Percentiles rank a stretch among this genome's conserved stretches.
Evolutionary conservation across 2,113 vertebrate genomes (phyloP).

Genomic region (Cebidichthys violaceus): DNA sequence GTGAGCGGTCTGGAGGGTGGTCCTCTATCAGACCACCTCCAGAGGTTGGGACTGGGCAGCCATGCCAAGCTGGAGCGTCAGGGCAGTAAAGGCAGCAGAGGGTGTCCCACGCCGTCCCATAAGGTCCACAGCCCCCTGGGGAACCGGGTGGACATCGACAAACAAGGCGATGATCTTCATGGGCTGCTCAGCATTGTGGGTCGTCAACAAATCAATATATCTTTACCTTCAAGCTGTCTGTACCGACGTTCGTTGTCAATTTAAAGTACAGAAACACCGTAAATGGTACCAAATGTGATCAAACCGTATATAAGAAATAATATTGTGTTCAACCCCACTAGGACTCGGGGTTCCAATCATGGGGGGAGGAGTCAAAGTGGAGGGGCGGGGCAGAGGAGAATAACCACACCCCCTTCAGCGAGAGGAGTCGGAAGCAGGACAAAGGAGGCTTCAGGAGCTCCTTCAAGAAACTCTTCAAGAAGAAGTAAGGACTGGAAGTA

Average conservation of each 20-base stretch:
- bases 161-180: conserved; percentile 86
- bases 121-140: conserved; percentile 83
- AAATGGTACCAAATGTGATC: background rate
- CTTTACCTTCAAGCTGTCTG: no score
- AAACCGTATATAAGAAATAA: background rate
- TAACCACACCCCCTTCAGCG: conserved; percentile 91
- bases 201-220: background rate
- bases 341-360: conserved; percentile 74
- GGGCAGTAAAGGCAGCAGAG: conserved; percentile 86
- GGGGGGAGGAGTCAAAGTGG: conserved; percentile 81
- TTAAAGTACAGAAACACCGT: background rate
- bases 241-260: no score
- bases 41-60: conserved; percentile 85
- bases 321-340: conserved; percentile 37
- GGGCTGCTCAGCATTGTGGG: conserved; percentile 72
- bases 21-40: conserved; percentile 65
- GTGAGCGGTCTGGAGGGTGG: conserved; percentile 70
- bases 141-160: conserved; percentile 83
- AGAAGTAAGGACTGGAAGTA: conserved; percentile 88
- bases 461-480: conserved; percentile 99
- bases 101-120: conserved; percentile 75
- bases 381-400: conserved; percentile 88
- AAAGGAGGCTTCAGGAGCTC: conserved; percentile 97
- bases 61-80: conserved; percentile 90
- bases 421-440: conserved; percentile 93